These are phyloP conservation scores for Hyalella azteca DNA, from an alignment of 2,888 invertebrate genomes.

Conservation along the genomic window DNA sequence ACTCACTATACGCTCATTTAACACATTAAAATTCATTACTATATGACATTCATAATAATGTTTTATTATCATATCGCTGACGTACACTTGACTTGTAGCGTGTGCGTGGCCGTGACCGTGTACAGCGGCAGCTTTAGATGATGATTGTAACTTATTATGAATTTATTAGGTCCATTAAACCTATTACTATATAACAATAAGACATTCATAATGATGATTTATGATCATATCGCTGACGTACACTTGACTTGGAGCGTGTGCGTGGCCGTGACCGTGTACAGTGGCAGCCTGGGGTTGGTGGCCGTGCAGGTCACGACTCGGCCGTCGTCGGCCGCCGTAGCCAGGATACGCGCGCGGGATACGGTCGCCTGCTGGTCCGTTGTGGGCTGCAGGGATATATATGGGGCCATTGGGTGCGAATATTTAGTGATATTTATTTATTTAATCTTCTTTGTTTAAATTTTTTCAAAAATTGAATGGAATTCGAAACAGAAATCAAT, in stretches of 20 bases:
- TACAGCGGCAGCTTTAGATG: not conserved
- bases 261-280: constrained; percentile 20
- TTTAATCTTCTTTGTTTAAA: not conserved
- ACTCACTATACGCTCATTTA: no score
- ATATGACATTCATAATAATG: no score
- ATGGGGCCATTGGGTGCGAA: no score
- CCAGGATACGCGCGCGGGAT: constrained; percentile 32
- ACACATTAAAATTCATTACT: no score
- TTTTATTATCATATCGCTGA: no score
- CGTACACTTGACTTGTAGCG: constrained; percentile 28
- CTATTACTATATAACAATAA: no score
- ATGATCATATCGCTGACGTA: not conserved
- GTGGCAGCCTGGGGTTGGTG: constrained; percentile 5
- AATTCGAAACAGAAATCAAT: no score
- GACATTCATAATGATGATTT: no score
- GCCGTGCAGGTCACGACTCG: constrained; percentile 32
- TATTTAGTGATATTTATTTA: not conserved
- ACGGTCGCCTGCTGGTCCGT: constrained; percentile 10
- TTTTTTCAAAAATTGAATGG: not conserved
- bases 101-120: constrained; percentile 19
- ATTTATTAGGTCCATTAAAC: no score
- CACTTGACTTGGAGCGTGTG: constrained; percentile 30
- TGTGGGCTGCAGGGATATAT: not conserved
- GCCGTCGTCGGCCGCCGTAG: constrained; percentile 18
- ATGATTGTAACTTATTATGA: no score